Conservation (phyloP, 2,113 vertebrate genomes). For the Cariama cristata region DNA sequence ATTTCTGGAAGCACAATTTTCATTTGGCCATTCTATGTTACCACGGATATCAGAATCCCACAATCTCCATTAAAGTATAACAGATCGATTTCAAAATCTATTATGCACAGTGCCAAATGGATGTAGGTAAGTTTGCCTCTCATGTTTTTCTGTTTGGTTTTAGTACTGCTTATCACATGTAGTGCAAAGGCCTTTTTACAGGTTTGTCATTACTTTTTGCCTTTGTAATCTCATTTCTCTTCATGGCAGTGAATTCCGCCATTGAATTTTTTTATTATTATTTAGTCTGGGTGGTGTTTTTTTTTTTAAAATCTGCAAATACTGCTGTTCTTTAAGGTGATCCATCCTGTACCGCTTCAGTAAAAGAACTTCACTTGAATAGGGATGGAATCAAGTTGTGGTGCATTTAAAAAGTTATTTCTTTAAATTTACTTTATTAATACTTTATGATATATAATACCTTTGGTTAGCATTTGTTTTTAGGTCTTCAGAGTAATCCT, state of each 20-base stretch:
- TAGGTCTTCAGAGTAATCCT: not conserved
- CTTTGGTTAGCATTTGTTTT: not conserved
- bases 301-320: not conserved
- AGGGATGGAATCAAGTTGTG: not conserved
- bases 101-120: not conserved
- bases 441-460: not conserved
- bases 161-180: not conserved
- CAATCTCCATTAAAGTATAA: not conserved
- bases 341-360: not conserved
- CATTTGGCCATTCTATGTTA: not conserved
- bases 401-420: not conserved
- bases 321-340: not conserved
- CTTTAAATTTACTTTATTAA: not conserved
- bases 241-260: not conserved
- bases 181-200: not conserved
- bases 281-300: no score
- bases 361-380: not conserved
- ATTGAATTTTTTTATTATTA: not conserved
- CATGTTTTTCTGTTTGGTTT: not conserved
- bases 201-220: not conserved
- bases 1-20: not conserved
- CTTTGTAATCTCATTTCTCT: not conserved
- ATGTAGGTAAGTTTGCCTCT: not conserved
- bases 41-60: not conserved
- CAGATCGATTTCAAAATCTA: not conserved